A percentile compares a stretch with the other conserved stretches of the same genome.
These are phyloP conservation scores for Noctua comes DNA, from an alignment of 2,888 invertebrate species.

Conservation along the genomic window DNA sequence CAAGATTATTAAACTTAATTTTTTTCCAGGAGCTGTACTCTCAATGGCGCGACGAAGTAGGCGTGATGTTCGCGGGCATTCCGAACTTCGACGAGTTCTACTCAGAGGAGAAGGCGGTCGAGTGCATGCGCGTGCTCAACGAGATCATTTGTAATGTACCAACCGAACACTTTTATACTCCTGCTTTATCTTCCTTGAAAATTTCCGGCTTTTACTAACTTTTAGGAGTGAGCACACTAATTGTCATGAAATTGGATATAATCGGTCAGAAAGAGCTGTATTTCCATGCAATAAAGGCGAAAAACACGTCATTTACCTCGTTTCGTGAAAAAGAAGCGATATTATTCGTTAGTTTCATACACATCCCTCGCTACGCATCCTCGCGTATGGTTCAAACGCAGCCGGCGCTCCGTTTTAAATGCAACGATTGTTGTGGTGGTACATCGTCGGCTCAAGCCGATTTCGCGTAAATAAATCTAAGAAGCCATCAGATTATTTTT, in stretches of 20 bases:
- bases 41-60: conserved; percentile 95
- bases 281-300: not conserved
- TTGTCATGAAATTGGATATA: not conserved
- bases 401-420: not conserved
- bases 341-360: too few relatives aligned
- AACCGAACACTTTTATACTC: conserved; percentile 52
- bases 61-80: conserved; percentile 99
- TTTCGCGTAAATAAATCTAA: not conserved
- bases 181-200: not conserved
- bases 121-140: conserved; percentile 98
- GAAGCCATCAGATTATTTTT: not conserved
- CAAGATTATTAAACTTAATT: not conserved
- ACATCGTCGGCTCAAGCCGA: not conserved
- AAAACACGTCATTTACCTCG: not conserved
- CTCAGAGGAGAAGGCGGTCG: conserved; percentile 99
- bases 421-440: not conserved
- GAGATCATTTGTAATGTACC: conserved; percentile 97
- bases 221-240: not conserved
- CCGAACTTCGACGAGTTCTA: conserved; percentile 99
- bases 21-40: conserved; percentile 93
- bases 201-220: not conserved
- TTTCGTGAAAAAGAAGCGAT: not conserved
- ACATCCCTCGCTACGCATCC: too few relatives aligned
- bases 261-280: not conserved
- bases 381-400: too few relatives aligned